Conservation (phyloP, 2,113 vertebrate genomes). For the Myrmecophaga tridactyla region DNA sequence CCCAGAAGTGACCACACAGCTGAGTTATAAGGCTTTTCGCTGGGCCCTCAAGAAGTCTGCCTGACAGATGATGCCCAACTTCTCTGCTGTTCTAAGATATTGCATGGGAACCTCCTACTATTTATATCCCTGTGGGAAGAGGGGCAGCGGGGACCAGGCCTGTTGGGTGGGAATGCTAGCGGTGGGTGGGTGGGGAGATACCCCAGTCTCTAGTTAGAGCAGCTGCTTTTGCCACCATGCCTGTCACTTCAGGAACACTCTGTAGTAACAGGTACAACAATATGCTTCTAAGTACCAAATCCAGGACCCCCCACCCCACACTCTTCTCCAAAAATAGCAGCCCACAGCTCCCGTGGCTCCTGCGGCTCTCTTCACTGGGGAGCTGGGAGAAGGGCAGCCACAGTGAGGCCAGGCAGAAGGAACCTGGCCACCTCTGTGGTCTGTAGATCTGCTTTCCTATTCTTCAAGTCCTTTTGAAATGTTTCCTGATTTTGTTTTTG, state of each 20-base stretch:
- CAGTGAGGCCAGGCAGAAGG: not conserved
- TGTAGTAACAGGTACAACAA: not conserved
- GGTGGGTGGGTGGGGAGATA: not conserved
- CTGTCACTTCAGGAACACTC: too few species aligned
- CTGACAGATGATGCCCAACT: not conserved
- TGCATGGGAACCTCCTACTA: not conserved
- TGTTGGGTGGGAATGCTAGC: not conserved
- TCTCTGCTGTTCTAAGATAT: not conserved
- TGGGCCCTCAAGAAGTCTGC: not conserved
- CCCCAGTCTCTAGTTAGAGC: not conserved
- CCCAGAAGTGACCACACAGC: not conserved
- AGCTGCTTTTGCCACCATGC: not conserved
- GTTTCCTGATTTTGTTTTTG: not conserved
- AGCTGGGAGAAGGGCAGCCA: not conserved
- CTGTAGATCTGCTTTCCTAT: not conserved
- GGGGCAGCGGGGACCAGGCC: too few species aligned
- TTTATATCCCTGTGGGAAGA: accelerated
- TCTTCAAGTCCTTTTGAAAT: not conserved
- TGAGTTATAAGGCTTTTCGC: not conserved
- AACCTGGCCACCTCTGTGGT: accelerated
- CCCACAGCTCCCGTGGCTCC: too few species aligned
- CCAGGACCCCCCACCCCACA: accelerated
- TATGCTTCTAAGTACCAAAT: not conserved
- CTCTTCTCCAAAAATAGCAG: too few species aligned
- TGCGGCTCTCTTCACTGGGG: not conserved